Conservation (phyloP, 2,797 vertebrate genomes). For the Sebastes aleutianus region DNA sequence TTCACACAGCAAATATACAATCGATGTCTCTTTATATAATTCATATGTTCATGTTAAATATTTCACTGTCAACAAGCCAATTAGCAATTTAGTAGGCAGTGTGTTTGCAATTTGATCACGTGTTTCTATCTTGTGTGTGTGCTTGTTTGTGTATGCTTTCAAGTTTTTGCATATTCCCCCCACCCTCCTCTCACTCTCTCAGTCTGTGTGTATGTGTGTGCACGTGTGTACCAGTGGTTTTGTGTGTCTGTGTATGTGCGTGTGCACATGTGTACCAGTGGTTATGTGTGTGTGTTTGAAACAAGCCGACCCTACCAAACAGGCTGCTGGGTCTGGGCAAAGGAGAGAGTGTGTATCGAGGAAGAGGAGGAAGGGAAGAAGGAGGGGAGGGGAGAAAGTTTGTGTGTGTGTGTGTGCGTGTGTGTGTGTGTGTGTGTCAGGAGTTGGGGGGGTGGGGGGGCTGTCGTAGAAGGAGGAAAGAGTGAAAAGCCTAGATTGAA, state of each 20-base stretch:
- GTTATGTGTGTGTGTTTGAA: conserved; percentile 8
- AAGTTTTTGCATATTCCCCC: neutral
- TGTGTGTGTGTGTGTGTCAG: neutral
- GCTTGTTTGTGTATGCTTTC: conserved; percentile 3
- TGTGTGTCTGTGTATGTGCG: neutral
- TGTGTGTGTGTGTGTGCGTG: neutral
- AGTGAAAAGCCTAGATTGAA: conserved; percentile 70
- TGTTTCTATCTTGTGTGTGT: neutral
- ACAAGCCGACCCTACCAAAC: conserved; percentile 36
- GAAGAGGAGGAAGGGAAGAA: conserved; percentile 17
- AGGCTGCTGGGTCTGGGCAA: conserved; percentile 35
- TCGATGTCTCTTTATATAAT: conserved; percentile 71
- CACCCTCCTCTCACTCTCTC: neutral
- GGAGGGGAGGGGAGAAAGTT: neutral
- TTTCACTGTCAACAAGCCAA: conserved; percentile 70
- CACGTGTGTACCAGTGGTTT: neutral
- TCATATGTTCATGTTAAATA: conserved; percentile 69
- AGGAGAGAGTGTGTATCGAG: conserved; percentile 3
- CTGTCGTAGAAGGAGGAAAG: conserved; percentile 29
- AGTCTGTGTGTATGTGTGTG: neutral
- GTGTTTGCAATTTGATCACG: neutral
- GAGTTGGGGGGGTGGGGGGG: neutral
- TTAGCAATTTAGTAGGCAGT: conserved; percentile 38
- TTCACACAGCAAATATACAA: conserved; percentile 66
- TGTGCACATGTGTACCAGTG: neutral